phyloP scores from a whole-genome alignment of 2,113 vertebrate species.

The Aix galericulata region DNA sequence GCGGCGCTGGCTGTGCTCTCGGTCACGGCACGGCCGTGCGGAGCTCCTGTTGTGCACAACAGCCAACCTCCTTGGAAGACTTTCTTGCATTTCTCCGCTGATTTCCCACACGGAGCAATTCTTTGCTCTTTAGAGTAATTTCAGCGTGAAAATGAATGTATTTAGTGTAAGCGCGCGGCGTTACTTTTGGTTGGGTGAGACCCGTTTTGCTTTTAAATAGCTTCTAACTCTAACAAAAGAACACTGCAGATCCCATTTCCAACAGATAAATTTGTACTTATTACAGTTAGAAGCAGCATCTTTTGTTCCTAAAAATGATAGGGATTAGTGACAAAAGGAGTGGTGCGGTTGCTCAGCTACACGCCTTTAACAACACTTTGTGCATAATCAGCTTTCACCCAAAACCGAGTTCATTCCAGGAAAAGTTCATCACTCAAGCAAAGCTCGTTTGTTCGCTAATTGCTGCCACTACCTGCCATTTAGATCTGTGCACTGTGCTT shows the following conservation, averaged over 20 bases:
- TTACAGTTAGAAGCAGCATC: neutral
- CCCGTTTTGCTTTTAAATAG: neutral
- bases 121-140: neutral
- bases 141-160: neutral
- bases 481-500: slow-evolving; percentile 11
- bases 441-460: neutral
- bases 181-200: neutral
- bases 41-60: neutral
- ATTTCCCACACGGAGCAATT: neutral
- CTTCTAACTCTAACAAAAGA: neutral
- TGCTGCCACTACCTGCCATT: slow-evolving; percentile 16
- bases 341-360: neutral
- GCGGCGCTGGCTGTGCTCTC: neutral
- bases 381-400: neutral
- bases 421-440: neutral
- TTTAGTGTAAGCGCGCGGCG: neutral
- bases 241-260: neutral
- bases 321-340: neutral
- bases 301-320: neutral
- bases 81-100: neutral
- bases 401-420: neutral
- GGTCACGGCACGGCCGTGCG: neutral
- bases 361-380: neutral
- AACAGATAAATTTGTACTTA: neutral
- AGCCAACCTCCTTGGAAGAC: neutral